Base-by-base conservation (phyloP, 2,888 invertebrate species). In the Phalera bucephala region DNA sequence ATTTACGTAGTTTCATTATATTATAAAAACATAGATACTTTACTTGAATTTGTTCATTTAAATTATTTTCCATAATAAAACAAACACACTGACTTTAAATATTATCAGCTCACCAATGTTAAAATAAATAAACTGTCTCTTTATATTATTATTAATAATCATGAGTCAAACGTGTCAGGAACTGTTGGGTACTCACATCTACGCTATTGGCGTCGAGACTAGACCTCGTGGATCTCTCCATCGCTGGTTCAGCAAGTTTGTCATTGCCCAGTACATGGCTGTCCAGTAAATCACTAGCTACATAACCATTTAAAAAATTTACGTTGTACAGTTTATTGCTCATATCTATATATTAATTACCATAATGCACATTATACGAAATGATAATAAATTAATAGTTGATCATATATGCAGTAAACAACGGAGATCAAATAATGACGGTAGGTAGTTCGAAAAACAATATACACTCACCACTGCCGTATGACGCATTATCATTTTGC, bases 201-300 rank as follows among this genome's bases (percentile, higher is more conserved):
- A 90, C 80, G 61, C 91, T 90, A 63, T 86, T 82, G 46, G 76
- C 86, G 49, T 80, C 88, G 40, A 88, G 71, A 50, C 85, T 87
- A 47, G 87, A 84, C 57, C 84, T 75, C 46, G 77, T 68, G 45
- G 87, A 89, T 66, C 78, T 72, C 65, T 84, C 86, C 88, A 88
- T 88, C 35, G 78, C 62, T 40, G 80, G 77, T 50, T 66, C 78
- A 46, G 53, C 64, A 49, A 74, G 68, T 71, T 86, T 86, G 67
- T 85, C 81, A 67, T 80, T 78, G 34, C 76, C 80, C 76, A 86
- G 74, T 53, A 79, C 88, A 87, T 89, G 86, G 81, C 82, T 84
- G 67, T 85, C 89, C 82, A 89, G 76, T 61, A 88, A 75, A 74
- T 88, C 89, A 74, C 84, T 88, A 51, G 84, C 89, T 89, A 75